Evolutionary conservation across 2,888 invertebrate species (phyloP).

Genomic region (Drosophila parthenogenetica): DNA sequence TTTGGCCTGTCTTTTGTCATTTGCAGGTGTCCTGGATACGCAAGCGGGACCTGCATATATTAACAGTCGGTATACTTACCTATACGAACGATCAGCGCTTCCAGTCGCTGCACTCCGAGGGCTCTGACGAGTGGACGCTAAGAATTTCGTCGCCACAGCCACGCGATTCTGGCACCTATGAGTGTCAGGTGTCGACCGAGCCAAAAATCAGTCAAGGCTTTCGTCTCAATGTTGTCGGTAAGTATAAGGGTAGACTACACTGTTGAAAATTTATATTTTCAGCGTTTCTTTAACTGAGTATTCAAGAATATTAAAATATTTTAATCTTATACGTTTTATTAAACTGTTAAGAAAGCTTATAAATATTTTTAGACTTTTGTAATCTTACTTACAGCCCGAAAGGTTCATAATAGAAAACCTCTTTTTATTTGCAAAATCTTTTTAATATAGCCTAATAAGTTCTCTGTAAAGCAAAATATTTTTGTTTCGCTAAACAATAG

Average conservation of each 20-base stretch:
- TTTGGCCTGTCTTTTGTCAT: slow-evolving; percentile 1
- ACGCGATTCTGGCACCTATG: slow-evolving; percentile 89
- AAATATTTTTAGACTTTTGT: too few species aligned
- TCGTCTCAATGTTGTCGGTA: slow-evolving; percentile 90
- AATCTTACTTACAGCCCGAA: too few species aligned
- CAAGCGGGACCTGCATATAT: slow-evolving; percentile 91
- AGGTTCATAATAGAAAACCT: too few species aligned
- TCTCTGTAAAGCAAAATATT: too few species aligned
- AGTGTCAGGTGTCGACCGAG: slow-evolving; percentile 92
- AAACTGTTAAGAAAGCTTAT: too few species aligned
- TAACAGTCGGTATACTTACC: slow-evolving; percentile 90
- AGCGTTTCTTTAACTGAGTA: too few species aligned
- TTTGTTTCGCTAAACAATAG: too few species aligned
- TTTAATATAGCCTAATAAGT: too few species aligned
- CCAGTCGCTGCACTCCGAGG: slow-evolving; percentile 89
- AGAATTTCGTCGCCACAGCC: slow-evolving; percentile 89
- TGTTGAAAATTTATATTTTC: too few species aligned
- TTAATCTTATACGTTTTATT: too few species aligned
- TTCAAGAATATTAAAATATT: too few species aligned
- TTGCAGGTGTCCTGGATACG: slow-evolving; percentile 90
- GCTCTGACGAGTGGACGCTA: slow-evolving; percentile 90
- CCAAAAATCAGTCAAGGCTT: slow-evolving; percentile 91
- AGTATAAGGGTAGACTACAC: slow-evolving; percentile 82
- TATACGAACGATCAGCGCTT: slow-evolving; percentile 91
- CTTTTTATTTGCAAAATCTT: too few species aligned